These are phyloP conservation scores for Pitangus sulphuratus DNA, from an alignment of 2,797 vertebrate genomes.

Conservation along the genomic window DNA sequence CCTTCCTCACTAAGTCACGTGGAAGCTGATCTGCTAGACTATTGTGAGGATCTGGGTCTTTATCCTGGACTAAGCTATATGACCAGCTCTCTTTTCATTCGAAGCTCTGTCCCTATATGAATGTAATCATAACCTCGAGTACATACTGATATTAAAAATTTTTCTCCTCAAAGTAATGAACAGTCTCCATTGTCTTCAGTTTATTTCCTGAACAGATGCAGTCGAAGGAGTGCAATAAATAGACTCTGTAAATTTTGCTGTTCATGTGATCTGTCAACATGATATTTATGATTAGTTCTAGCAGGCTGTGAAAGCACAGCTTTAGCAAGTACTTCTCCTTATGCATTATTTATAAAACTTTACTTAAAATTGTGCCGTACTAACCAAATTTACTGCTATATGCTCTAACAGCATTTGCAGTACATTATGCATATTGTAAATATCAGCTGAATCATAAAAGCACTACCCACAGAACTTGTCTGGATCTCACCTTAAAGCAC, in stretches of 20 bases:
- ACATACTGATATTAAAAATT: neutral
- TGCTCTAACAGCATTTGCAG: neutral
- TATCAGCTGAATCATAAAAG: slow-evolving; percentile 32
- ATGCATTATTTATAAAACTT: slow-evolving; percentile 51
- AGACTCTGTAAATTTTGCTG: neutral
- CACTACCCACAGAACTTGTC: neutral
- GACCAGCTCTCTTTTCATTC: neutral
- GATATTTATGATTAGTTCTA: slow-evolving; percentile 11
- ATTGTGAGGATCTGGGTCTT: neutral
- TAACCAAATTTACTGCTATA: slow-evolving; percentile 13
- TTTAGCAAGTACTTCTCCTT: slow-evolving; percentile 19
- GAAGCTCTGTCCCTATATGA: neutral
- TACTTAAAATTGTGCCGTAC: neutral
- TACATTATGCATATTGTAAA: neutral
- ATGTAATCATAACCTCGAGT: neutral
- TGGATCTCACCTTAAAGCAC: neutral
- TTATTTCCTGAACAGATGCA: neutral
- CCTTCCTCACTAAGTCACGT: neutral
- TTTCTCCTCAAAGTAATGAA: neutral
- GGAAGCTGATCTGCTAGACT: neutral
- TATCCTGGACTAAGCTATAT: neutral
- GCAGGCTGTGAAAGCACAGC: slow-evolving; percentile 14
- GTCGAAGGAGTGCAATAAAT: neutral
- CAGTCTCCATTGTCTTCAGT: neutral
- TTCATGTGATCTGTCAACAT: neutral